phyloP scores from a whole-genome alignment of 2,113 vertebrate genomes.

The Nymphicus hollandicus region DNA sequence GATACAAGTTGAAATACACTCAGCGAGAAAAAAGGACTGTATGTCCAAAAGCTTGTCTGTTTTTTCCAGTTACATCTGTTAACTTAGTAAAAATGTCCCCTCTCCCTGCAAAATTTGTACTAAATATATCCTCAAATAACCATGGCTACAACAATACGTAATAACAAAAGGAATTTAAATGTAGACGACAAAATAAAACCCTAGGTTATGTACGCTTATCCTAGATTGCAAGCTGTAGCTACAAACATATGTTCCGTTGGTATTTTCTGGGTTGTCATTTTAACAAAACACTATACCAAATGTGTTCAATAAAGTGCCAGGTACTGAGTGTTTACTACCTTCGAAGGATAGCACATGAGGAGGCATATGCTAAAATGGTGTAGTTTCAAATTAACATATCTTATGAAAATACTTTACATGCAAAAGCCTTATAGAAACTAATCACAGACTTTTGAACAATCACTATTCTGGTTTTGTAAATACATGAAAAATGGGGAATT shows the following conservation, averaged over 20 bases:
- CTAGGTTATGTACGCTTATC: background rate
- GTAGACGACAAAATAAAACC: background rate
- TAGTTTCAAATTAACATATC: background rate
- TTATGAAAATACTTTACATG: background rate
- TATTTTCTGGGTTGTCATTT: background rate
- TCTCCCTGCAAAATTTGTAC: background rate
- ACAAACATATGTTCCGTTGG: background rate
- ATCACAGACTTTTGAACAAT: background rate
- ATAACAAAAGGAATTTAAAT: background rate
- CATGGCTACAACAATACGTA: background rate
- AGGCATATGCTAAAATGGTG: background rate
- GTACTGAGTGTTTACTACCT: background rate
- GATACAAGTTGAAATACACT: background rate
- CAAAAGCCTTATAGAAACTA: background rate
- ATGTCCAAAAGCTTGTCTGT: background rate
- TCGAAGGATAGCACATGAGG: background rate
- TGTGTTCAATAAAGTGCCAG: background rate
- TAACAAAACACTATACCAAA: background rate
- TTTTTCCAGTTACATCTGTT: background rate
- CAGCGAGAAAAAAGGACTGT: background rate
- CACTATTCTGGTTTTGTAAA: background rate
- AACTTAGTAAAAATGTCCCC: background rate
- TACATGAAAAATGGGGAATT: background rate
- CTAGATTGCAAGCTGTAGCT: background rate
- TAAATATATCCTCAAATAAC: background rate